A percentile compares a stretch with the other conserved stretches of the same genome.
Conservation (phyloP, 1,140 invertebrate genomes). For the Dendrolimus punctatus region DNA sequence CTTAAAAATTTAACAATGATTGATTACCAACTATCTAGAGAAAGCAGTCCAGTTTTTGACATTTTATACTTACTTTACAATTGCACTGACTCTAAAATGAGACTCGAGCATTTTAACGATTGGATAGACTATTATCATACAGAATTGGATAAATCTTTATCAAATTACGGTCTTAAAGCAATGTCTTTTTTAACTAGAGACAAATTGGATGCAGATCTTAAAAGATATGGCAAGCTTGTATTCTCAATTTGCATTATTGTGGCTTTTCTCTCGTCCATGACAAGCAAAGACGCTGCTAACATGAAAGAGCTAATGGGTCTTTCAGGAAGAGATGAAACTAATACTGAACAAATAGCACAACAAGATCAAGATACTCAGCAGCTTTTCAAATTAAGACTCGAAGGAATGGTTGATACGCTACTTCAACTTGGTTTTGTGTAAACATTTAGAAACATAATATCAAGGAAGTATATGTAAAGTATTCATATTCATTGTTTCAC, state of each 20-base stretch:
- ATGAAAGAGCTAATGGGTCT: conserved; percentile 5
- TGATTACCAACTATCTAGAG: conserved; percentile 23
- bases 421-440: no score
- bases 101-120: conserved; percentile 19
- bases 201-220: conserved; percentile 24
- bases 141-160: conserved; percentile 17
- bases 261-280: background rate
- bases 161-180: conserved; percentile 17
- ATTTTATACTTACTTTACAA: conserved; percentile 21
- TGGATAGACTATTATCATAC: conserved; percentile 30
- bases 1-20: conserved; percentile 18
- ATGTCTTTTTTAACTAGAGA: conserved; percentile 19
- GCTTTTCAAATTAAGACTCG: no score
- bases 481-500: no score
- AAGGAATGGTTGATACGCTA: no score
- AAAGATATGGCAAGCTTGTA: conserved; percentile 17
- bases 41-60: conserved; percentile 18
- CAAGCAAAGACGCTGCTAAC: conserved; percentile 8
- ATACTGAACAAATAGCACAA: no score
- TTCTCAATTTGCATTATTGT: conserved; percentile 8
- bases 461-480: no score
- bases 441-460: no score
- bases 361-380: no score
- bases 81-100: conserved; percentile 22
- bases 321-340: background rate